Base-by-base conservation (phyloP, 37 sponge, comb jelly and placozoan species). In the Geodia barretti region DNA sequence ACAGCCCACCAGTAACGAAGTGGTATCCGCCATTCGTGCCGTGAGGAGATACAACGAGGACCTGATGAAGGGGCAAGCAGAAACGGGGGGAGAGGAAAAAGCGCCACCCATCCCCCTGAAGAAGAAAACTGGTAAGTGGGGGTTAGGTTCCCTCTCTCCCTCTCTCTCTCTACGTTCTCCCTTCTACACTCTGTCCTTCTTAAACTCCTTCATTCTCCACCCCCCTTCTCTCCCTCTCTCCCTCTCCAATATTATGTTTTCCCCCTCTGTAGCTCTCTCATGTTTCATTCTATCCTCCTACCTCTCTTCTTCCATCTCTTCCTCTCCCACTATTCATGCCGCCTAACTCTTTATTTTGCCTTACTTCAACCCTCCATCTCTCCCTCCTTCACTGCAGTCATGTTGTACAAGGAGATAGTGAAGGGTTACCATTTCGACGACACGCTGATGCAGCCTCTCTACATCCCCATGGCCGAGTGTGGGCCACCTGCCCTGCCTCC, bases 71-170 rank as follows among this genome's bases (percentile, higher is more conserved):
- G 54, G 54, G 54, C 54, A 14, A 47, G 39, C 64, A 39, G 34
- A 62, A 36, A 29, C 70, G 7, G 68, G 65, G 39, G 79, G 74
- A 41, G 63, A 68, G 34, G 87, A 83, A 8, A 81, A 80, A 41
- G 62, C 84, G 29, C 92, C 92, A 1, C 92, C 92, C 35, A 54
- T 92, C 0, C 92, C 92, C 20, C 81, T 80, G 37, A 92, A 92
- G 85, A 88, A 84, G 74, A 84, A 64, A 60, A 92, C 78, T 65
- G 59, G 86, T 85, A 54, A 74, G 60, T 79, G 28, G 66, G 21
- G 3, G 23, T 25, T 41, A 37, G 5, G 37, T 21, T 9, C 8
- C 5, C 38, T 66, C 4, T 64, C 5, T 31, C 4, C n/a, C n/a
- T 32, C 2, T 29, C 11, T 41, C 41, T 35, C 25, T 28, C 39